Evolutionary conservation across 1,140 invertebrate species (phyloP).

Genomic region (Atopsyche davidsoni): DNA sequence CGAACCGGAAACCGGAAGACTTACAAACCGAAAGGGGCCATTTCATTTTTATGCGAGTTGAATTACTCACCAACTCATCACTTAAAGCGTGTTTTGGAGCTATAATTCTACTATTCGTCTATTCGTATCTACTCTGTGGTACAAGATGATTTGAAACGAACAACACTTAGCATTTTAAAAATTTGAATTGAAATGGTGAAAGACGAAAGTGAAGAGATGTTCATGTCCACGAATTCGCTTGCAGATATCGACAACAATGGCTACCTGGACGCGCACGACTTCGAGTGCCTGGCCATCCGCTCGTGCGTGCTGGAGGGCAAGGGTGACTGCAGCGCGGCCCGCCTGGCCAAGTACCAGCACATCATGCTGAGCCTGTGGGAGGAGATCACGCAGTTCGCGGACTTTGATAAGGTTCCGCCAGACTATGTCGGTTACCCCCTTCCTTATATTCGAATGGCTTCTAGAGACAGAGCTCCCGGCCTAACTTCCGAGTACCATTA

Average conservation of each 20-base stretch:
- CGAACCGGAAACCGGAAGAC: no score
- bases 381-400: conserved; percentile 73
- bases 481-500: conserved; percentile 6
- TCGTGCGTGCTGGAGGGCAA: conserved; percentile 76
- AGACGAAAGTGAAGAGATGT: no score
- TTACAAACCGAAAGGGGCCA: no score
- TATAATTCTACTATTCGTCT: no score
- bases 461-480: conserved; percentile 1
- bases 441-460: conserved; percentile 22
- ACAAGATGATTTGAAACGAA: no score
- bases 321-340: conserved; percentile 63
- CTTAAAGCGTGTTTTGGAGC: no score
- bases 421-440: conserved; percentile 43
- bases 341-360: conserved; percentile 70
- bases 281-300: conserved; percentile 71
- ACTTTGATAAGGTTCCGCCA: conserved; percentile 73
- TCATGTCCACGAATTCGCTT: no score
- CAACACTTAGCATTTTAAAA: no score
- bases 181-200: no score
- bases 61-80: no score
- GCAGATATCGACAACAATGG: conserved; percentile 80
- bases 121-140: no score
- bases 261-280: conserved; percentile 71
- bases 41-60: no score
- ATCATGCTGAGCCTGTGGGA: conserved; percentile 78